These are phyloP conservation scores for Paraplagusia blochii DNA, from an alignment of 2,113 vertebrate genomes.

Conservation along the genomic window DNA sequence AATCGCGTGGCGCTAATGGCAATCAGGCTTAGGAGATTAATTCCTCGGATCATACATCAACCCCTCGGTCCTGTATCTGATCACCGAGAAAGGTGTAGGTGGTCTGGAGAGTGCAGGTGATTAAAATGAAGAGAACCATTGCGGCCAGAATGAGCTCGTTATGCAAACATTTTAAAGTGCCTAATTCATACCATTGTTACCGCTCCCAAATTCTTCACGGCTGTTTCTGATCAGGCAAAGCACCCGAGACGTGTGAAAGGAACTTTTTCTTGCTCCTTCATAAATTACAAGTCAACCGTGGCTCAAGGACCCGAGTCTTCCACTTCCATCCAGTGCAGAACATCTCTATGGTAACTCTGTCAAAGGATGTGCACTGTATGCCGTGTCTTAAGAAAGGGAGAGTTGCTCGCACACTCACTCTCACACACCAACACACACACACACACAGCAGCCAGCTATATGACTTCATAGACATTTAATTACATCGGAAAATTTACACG, in stretches of 20 bases:
- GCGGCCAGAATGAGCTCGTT: conserved; percentile 71
- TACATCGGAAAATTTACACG: conserved; percentile 44
- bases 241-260: conserved; percentile 26
- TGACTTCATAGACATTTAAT: conserved; percentile 61
- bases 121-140: conserved; percentile 75
- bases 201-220: conserved; percentile 70
- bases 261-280: conserved; percentile 51
- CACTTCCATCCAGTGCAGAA: conserved; percentile 45
- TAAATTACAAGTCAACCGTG: conserved; percentile 62
- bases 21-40: conserved; percentile 79
- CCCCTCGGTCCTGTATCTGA: conserved; percentile 71
- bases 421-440: too few species aligned
- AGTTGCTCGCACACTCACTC: conserved; percentile 16
- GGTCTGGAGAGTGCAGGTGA: conserved; percentile 81
- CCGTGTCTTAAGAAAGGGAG: conserved; percentile 39
- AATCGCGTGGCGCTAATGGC: conserved; percentile 77
- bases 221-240: conserved; percentile 60
- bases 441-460: conserved; percentile 34
- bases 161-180: conserved; percentile 78
- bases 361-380: conserved; percentile 43
- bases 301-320: conserved; percentile 66
- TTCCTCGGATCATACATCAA: conserved; percentile 70
- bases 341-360: conserved; percentile 72
- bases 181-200: conserved; percentile 71
- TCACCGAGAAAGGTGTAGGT: conserved; percentile 81